A percentile compares a stretch with the other conserved stretches of the same genome.
Evolutionary conservation across 2,797 vertebrate species (phyloP).

Genomic region (Acipenser transmontanus): DNA sequence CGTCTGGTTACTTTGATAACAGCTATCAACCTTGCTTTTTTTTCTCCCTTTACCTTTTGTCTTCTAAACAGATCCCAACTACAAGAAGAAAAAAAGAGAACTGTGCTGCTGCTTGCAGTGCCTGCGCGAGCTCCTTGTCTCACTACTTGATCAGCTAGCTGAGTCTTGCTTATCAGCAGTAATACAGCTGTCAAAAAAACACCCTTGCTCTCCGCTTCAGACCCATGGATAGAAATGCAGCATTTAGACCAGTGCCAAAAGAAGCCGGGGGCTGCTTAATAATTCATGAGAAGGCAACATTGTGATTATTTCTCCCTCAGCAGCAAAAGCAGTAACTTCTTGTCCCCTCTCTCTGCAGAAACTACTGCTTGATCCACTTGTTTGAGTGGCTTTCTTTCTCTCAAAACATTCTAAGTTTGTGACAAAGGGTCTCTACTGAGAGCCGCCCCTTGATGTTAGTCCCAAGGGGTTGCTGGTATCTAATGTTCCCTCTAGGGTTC

Average conservation of each 20-base stretch:
- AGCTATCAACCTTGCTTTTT: constrained; percentile 53
- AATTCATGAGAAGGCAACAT: constrained; percentile 87
- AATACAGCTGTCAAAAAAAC: constrained; percentile 82
- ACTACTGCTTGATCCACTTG: constrained; percentile 68
- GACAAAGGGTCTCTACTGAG: constrained; percentile 44
- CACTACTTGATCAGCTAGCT: constrained; percentile 81
- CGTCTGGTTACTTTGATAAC: constrained; percentile 52
- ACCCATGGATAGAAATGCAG: constrained; percentile 64
- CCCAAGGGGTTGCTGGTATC: constrained; percentile 32
- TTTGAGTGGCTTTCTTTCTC: constrained; percentile 54
- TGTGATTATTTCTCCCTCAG: constrained; percentile 76
- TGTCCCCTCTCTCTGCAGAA: constrained; percentile 36
- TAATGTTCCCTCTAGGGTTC: constrained; percentile 28
- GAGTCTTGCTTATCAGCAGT: constrained; percentile 86
- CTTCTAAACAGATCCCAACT: constrained; percentile 58
- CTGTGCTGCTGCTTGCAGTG: constrained; percentile 25
- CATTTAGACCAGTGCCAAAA: constrained; percentile 72
- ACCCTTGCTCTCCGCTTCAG: constrained; percentile 48
- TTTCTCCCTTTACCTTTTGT: constrained; percentile 40
- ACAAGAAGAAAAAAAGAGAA: constrained; percentile 45
- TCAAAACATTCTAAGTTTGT: constrained; percentile 39
- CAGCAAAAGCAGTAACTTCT: constrained; percentile 47
- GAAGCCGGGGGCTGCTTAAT: constrained; percentile 78
- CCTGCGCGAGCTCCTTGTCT: constrained; percentile 71
- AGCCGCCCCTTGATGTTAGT: constrained; percentile 37